Base-by-base conservation (phyloP, 2,113 vertebrate genomes). In the western clawed frog (Xenopus tropicalis) region DNA sequence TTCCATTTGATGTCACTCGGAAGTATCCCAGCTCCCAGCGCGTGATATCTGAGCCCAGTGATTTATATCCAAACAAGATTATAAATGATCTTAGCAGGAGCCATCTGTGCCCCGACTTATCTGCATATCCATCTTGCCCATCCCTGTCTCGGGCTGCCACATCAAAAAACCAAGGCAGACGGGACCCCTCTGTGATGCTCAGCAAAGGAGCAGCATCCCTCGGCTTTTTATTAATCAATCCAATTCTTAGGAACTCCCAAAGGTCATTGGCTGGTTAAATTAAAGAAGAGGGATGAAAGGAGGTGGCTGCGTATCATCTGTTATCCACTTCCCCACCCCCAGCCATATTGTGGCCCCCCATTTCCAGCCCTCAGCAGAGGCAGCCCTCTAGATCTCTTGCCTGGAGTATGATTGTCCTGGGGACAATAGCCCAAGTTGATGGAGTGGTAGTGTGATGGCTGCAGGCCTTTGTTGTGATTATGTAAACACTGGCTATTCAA, bases 401-500 rank as follows among this genome's bases (percentile, higher is more conserved):
- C 72, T 75, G 69, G 62, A 69, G 72, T 69, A 75, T 76, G 73
- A 76, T 76, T 76, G 73, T 76, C 59, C 59, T 23, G 46, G 22
- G 66, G 73, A 76, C 73, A 76, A 76, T 76, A 14, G 66, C 58
- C 57, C 24, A 22, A 22, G 58, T 69, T 76, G 66, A 57, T 76
- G 58, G 56, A 63, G 62, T 68, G 46, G 73, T 76, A 24, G 73
- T 76, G 58, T 69, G 66, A 76, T 76, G 59, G 73, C 66, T 76
- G 66, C 58, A 69, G 73, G 66, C 73, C 52, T 75, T 76, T 76
- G 73, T 76, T 69, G 66, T 76, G 73, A 76, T 76, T 76, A 69
- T 76, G 73, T 69, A 76, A 76, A 76, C 73, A 76, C 29, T 76
- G 73, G 59, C 73, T 76, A 76, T 76, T 76, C 73, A 76, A 63